Conservation (phyloP, 2,113 vertebrate genomes). For the Grammomys surdaster region DNA sequence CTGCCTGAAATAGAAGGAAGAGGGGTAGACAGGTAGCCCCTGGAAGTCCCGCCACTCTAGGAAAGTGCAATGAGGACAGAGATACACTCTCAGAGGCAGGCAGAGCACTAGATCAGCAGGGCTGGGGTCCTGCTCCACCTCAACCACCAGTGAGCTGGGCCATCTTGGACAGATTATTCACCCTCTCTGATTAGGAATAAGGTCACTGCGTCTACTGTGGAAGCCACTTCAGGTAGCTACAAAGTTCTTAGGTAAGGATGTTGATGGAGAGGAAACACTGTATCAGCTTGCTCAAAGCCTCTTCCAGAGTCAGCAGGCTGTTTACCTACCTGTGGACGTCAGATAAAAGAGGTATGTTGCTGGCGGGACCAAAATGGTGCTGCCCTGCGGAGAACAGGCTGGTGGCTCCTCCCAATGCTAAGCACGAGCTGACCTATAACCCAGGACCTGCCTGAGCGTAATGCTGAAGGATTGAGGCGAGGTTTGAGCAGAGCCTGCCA, state of each 20-base stretch:
- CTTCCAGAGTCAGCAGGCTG: not conserved
- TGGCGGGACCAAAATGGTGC: accelerated
- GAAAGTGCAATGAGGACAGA: not conserved
- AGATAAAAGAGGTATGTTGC: accelerated
- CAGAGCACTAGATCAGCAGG: not conserved
- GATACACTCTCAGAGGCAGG: not conserved
- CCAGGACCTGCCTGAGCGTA: not conserved
- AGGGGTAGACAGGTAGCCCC: accelerated
- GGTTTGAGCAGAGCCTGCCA: accelerated
- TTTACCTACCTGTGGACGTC: accelerated
- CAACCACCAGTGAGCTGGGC: not conserved
- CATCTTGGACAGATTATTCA: too few species aligned
- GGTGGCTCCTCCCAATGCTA: not conserved
- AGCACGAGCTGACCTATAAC: accelerated
- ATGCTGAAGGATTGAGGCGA: not conserved
- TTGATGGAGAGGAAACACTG: accelerated
- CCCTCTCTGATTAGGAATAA: not conserved
- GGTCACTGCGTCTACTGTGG: too few species aligned
- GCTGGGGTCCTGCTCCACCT: not conserved
- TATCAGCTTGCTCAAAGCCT: not conserved
- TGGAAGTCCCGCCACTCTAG: accelerated
- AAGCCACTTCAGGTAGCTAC: not conserved
- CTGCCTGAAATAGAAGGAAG: not conserved
- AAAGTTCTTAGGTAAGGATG: accelerated
- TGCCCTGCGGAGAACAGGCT: not conserved